Base-by-base conservation (phyloP, 2,113 vertebrate genomes). In the Entomyzon cyanotis region DNA sequence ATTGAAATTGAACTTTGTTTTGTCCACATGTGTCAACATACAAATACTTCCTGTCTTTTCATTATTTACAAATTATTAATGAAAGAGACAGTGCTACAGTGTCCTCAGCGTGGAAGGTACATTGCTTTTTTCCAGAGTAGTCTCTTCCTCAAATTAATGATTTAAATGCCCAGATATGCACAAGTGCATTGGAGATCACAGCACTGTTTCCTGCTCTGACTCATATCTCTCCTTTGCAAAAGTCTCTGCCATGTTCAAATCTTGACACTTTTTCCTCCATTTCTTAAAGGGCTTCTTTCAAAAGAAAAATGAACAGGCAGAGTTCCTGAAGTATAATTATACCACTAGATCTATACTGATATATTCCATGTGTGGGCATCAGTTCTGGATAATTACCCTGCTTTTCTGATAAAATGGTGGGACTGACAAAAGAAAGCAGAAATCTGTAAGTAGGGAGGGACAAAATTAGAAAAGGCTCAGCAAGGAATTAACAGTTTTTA, bases 331-430 rank as follows among this genome's bases (percentile, higher is more conserved):
- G 35, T 56, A 49, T 82, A 94, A 95, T 94, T 91, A 92, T 24
- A 90, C 28, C 30, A 60, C 74, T 68, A 82, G 31, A 94, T 81
- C 44, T 92, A 56, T 69, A 58, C 81, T 75, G 37, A 82, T 89
- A 64, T 41, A 94, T 82, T 93, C 41, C 22, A 75, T 73, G 91
- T 84, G 91, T 91, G 65, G 93, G 87, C 84, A 91, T 58, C 37
- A 76, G 37, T 56, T 84, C 90, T 81, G 73, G 49, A 41, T 95
- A 96, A 95, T 94, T 95, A 71, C 41, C 82, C 62, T 79, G 59
- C 49, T 89, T 79, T 89, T 86, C 76, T 88, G 52, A 88, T 78
- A 80, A 88, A 94, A 83, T 8, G 31, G 50, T 50, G 68, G 25
- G 63, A 74, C 30, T 88, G 71, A 90, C 79, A 92, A 83, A 95